Evolutionary conservation across 2,888 invertebrate species (phyloP), one percentile per base, ranked within the genome.

Genomic region (Carterocephalus palaemon): DNA sequence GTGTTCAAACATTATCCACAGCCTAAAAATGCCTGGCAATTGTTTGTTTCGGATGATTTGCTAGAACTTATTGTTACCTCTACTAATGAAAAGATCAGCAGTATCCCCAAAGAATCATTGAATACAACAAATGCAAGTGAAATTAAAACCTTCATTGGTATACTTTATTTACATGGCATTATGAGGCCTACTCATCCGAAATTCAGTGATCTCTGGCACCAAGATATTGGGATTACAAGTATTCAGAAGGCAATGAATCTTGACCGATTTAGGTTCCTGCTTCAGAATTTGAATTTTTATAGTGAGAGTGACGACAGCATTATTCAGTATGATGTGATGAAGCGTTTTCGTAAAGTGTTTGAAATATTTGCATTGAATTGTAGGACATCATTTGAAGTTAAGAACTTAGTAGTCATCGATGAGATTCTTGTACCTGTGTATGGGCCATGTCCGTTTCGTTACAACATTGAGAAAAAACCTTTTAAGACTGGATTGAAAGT

Each of bases 291-390:
- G 32, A 60, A 70, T 48, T 87, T 85, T 61, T 77, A 80, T 38
- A 64, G 64, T 45, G 63, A 65, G 22, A 55, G 66, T 40, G 62
- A 66, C 34, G 60, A 71, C 17, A 63, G 62, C 46, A 64, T 75
- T 34, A 67, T 75, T 42, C 70, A 72, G 46, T 68, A 66, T 42
- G 80, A 84, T 52, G 58, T 70, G 10, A 79, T 88, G 75, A 80
- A 70, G 53, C 74, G 78, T 5, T 79, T 85, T 47, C 69, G 83
- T 28, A 76, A 80, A 62, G 70, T 83, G 3, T 81, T 88, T 50
- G 83, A 87, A 57, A 80, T 80, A 47, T 87, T 88, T 50, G 73
- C 81, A 16, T 62, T 76, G 59, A 87, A 87, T 60, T 84, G 86
- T 52, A 73, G 82, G 59, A 72, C 70, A 47, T 66, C 72, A 39